Base-by-base conservation (phyloP, 2,113 vertebrate species). In the Lasiurus cinereus region DNA sequence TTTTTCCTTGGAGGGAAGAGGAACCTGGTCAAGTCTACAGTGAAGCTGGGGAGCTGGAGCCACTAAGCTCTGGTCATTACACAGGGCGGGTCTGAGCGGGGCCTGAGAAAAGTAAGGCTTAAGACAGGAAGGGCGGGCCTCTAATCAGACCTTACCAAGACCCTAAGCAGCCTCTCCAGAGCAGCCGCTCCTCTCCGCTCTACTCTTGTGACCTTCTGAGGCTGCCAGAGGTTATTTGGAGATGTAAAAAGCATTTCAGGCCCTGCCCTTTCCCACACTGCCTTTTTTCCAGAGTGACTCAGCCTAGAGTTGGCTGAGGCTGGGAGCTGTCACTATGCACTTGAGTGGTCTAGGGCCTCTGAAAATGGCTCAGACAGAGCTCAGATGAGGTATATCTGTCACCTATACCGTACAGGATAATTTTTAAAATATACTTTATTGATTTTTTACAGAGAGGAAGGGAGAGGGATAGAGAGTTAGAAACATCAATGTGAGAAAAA, bases 191-290 rank as follows among this genome's bases (percentile, higher is more conserved):
- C 12, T 0, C 69, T 95, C 29, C 6, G 33, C 50, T 89, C 79
- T 54, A 72, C 90, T 93, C 76, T 66, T 4, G 33, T 96, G 88
- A 95, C 96, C 95, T 96, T 96, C 78, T 62, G 70, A 90, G 69
- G 54, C 78, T 97, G 95, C 96, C 88, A 92, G 82, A 92, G 89
- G 95, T 95, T 97, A 97, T 97, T 97, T 97, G 79, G 96, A 88
- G 96, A 96, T 94, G 64, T 56, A 93, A 79, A 90, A 96, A 83
- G 86, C 94, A 93, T 95, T 96, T 97, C 96, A 52, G 66, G 95
- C 83, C 90, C 86, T 91, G 54, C 94, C 96, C 83, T 97, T 97
- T 96, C 95, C 97, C 97, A 95, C 88, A 97, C 50, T 92, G 90
- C 90, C 90, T 96, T 95, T 97, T 97, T 90, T 84, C 89, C 31